Percentiles rank a stretch among this genome's conserved stretches.
Conservation (phyloP, 2,113 vertebrate species). For the Antechinus flavipes region DNA sequence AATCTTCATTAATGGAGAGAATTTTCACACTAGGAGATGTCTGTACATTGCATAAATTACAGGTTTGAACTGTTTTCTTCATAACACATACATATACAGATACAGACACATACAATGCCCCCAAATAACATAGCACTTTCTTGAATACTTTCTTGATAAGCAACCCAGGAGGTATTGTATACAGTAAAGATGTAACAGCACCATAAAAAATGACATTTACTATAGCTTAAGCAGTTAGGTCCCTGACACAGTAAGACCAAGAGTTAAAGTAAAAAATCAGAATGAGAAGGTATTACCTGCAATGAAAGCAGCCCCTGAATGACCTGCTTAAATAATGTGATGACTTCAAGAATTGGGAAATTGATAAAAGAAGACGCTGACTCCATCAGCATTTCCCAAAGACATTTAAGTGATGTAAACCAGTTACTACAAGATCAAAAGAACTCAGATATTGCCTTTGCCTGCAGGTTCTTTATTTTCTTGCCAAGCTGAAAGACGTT, state of each 20-base stretch:
- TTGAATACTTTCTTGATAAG: not conserved
- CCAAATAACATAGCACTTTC: not conserved
- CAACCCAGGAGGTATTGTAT: not conserved
- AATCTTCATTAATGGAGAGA: not conserved
- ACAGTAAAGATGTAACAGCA: not conserved
- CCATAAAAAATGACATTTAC: not conserved
- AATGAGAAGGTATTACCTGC: not conserved
- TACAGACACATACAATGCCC: too few species aligned
- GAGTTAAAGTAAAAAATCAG: not conserved
- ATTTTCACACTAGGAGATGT: not conserved
- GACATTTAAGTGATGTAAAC: not conserved
- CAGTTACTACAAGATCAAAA: not conserved
- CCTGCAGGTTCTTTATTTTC: not conserved
- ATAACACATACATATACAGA: not conserved
- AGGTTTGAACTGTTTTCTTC: not conserved
- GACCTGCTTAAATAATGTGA: not conserved
- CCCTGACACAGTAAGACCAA: not conserved
- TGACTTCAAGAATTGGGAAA: not conserved
- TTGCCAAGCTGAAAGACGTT: not conserved
- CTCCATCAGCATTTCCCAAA: not conserved
- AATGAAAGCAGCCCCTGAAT: not conserved
- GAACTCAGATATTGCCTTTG: not conserved
- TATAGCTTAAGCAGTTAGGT: not conserved
- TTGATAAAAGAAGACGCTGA: not conserved
- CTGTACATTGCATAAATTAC: not conserved